Base-by-base conservation (phyloP, 1,140 invertebrate genomes). In the Spodoptera litura region DNA sequence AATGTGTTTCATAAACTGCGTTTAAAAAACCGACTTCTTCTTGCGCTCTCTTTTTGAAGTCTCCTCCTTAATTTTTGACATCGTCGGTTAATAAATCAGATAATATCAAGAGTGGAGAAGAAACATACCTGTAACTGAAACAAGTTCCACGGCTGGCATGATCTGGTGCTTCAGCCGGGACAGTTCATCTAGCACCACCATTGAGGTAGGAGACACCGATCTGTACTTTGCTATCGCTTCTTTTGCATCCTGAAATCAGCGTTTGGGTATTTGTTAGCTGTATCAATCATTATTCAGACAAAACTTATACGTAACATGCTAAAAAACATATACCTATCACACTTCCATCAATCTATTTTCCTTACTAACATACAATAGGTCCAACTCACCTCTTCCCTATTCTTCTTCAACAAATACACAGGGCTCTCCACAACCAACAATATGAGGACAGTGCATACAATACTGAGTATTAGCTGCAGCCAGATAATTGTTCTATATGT, bases 351-450 rank as follows among this genome's bases (percentile, higher is more conserved):
- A 31, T 5, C 20, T 20, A 20, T 20, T 20, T 0, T 20, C 20
- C 20, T 31, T 4, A 0, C 31, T 3, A 31, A 31, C 4, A 31
- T 4, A 31, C 31, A 44, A 44, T 44, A 44, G 38, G 25, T 64
- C 13, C 20, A 77, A 78, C 81, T 82, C 64, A 94, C 92, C 83
- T 91, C 87, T 78, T 92, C 91, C 55, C 85, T 88, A 3, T 90
- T 88, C 59, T 90, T 79, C 56, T 83, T 87, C 52, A 94, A 53
- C 27, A 90, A 66, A 58, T 80, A 92, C 3, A 91, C 71, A 2
- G 92, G 92, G 58, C 91, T 93, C 61, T 94, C 92, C 0, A 38
- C 87, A 6, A 91, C 85, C 0, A 81, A 79, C 75, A 89, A 53
- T 25, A 90, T 72, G 0, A 92, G 58, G 0, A 83, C 38, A 4